These are phyloP conservation scores for Xiphias gladius DNA, from an alignment of 2,113 vertebrate species.

Conservation along the genomic window DNA sequence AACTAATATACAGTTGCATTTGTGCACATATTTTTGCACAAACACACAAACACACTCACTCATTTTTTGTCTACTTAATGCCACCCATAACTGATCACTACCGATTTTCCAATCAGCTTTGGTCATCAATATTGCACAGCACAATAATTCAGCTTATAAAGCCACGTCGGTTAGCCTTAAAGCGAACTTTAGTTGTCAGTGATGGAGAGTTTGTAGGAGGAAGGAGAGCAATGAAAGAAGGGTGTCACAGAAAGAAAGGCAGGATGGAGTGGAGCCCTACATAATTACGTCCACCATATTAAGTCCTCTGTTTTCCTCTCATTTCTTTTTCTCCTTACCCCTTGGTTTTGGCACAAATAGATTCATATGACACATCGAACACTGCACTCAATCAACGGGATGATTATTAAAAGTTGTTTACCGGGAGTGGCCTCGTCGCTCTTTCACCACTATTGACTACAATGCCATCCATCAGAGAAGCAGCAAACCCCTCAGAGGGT, in stretches of 20 bases:
- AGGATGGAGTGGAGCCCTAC: conserved; percentile 19
- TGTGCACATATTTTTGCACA: not conserved
- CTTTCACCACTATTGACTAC: conserved; percentile 65
- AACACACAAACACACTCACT: not conserved
- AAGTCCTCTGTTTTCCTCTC: conserved; percentile 46
- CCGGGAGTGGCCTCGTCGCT: conserved; percentile 68
- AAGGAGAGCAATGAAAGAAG: conserved; percentile 36
- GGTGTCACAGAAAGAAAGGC: conserved; percentile 39
- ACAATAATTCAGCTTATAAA: conserved; percentile 27
- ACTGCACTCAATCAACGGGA: conserved; percentile 77
- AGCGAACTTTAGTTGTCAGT: conserved; percentile 53
- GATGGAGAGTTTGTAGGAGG: conserved; percentile 52
- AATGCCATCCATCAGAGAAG: conserved; percentile 76
- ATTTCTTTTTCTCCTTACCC: conserved; percentile 34
- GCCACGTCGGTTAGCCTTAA: conserved; percentile 33
- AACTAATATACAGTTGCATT: not conserved
- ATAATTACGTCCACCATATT: conserved; percentile 76
- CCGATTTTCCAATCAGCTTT: conserved; percentile 69
- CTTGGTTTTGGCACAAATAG: conserved; percentile 63
- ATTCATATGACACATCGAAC: conserved; percentile 59
- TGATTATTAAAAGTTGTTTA: conserved; percentile 82
- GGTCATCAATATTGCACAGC: conserved; percentile 64
- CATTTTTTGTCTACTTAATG: conserved; percentile 25
- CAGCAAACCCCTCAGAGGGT: conserved; percentile 48
- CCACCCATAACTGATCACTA: conserved; percentile 65